A percentile compares a stretch with the other conserved stretches of the same genome.
Conservation (phyloP, 2,888 invertebrate genomes). For the Mongoloraphidia duomilia region DNA sequence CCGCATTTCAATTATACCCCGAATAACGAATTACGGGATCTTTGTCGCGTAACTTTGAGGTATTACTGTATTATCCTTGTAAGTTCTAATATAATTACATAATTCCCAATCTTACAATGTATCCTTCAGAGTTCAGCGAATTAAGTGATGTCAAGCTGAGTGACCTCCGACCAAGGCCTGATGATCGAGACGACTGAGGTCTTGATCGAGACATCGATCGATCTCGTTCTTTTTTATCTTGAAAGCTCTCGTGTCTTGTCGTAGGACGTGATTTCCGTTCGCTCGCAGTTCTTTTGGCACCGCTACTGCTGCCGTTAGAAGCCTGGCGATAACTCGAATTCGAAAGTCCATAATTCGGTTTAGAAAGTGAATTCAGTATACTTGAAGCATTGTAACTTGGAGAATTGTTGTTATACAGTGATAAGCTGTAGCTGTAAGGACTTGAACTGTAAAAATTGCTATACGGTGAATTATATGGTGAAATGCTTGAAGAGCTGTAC, state of each 20-base stretch:
- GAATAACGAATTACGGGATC: too few species aligned
- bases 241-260: conserved; percentile 12
- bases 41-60: too few species aligned
- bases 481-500: background rate
- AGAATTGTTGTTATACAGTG: background rate
- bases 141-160: conserved; percentile 53
- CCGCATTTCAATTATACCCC: too few species aligned
- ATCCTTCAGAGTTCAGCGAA: conserved; percentile 51
- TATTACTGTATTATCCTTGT: too few species aligned
- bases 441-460: conserved; percentile 2
- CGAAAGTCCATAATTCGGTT: background rate
- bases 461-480: conserved; percentile 4
- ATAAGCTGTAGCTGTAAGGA: conserved; percentile 1
- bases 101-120: conserved; percentile 49
- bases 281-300: background rate
- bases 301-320: too few species aligned
- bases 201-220: conserved; percentile 3
- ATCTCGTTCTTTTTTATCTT: conserved; percentile 28
- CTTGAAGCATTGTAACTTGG: background rate
- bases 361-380: background rate
- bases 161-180: conserved; percentile 35
- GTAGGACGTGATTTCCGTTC: background rate
- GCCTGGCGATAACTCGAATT: too few species aligned
- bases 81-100: too few species aligned
- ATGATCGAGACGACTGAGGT: background rate